phyloP scores from a whole-genome alignment of 2,797 vertebrate species.

The Agapornis canus region DNA sequence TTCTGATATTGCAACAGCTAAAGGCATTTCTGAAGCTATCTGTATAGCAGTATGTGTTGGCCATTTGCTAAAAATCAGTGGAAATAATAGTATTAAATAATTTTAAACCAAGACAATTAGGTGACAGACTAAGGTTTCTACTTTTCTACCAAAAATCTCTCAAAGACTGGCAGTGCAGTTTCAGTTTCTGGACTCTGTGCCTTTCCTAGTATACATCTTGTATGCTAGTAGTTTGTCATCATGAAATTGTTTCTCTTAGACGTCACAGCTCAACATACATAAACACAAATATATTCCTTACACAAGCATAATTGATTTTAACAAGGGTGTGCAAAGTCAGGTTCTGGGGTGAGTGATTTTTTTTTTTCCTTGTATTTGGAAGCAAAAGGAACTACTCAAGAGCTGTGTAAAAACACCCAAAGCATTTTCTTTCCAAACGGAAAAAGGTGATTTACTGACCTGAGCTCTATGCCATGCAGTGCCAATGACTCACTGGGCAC shows the following conservation, averaged over 20 bases:
- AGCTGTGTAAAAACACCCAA: background rate
- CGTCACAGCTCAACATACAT: background rate
- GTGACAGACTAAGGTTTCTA: background rate
- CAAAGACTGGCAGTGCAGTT: background rate
- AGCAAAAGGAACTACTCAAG: background rate
- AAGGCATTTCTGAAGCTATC: background rate
- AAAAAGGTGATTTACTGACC: slow-evolving; percentile 19
- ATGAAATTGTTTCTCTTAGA: background rate
- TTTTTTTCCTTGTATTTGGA: background rate
- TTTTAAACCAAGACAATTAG: background rate
- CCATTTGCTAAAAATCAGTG: background rate
- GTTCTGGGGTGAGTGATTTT: background rate
- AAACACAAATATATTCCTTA: background rate
- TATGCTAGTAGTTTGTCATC: background rate
- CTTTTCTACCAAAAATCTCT: background rate
- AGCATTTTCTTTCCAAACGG: background rate
- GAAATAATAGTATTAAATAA: background rate
- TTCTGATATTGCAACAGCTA: background rate
- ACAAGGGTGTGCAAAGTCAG: background rate
- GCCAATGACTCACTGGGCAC: slow-evolving; percentile 27
- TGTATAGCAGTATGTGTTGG: background rate
- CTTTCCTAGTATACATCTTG: background rate
- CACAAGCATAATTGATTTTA: background rate
- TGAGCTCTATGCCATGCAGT: background rate
- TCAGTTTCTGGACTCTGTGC: background rate